These are phyloP conservation scores for Paracyclopina nana DNA, from an alignment of 1,140 invertebrate genomes.

Conservation along the genomic window DNA sequence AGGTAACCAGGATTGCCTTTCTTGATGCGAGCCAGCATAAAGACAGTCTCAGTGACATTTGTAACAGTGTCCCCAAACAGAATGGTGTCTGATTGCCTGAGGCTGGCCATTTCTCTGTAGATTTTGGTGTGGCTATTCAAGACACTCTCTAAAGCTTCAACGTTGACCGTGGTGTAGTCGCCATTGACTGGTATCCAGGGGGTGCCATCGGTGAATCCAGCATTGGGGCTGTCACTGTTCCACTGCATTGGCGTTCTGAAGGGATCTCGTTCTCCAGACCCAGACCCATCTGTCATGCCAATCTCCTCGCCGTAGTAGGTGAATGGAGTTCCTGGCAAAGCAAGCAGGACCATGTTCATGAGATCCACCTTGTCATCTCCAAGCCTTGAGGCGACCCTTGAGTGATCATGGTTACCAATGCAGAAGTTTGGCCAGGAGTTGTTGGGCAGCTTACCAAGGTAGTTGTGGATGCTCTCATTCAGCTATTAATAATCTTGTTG, in stretches of 20 bases:
- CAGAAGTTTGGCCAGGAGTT: conserved; percentile 16
- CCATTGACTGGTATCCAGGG: conserved; percentile 45
- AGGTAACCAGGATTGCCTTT: no score
- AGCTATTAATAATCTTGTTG: no score
- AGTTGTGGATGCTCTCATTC: not conserved
- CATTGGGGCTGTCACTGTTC: conserved; percentile 33
- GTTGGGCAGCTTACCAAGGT: conserved; percentile 9
- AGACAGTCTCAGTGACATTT: no score
- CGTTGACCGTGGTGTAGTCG: conserved; percentile 33
- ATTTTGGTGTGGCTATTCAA: no score
- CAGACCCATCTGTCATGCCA: conserved; percentile 36
- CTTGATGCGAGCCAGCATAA: no score
- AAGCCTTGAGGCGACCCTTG: conserved; percentile 36
- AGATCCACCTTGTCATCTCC: conserved; percentile 37
- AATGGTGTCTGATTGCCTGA: no score
- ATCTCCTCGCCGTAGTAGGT: conserved; percentile 66
- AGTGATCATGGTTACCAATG: conserved; percentile 46
- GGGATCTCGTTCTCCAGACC: conserved; percentile 34
- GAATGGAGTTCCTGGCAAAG: conserved; percentile 47
- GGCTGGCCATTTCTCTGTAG: no score
- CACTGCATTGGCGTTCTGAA: conserved; percentile 53
- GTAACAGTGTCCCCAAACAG: no score
- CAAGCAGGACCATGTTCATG: conserved; percentile 40
- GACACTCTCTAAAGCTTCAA: no score
- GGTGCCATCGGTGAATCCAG: conserved; percentile 35